Percentiles rank a stretch among this genome's conserved stretches.
phyloP scores from a whole-genome alignment of 1,140 invertebrate genomes.

The Lepidotrigona ventralis region DNA sequence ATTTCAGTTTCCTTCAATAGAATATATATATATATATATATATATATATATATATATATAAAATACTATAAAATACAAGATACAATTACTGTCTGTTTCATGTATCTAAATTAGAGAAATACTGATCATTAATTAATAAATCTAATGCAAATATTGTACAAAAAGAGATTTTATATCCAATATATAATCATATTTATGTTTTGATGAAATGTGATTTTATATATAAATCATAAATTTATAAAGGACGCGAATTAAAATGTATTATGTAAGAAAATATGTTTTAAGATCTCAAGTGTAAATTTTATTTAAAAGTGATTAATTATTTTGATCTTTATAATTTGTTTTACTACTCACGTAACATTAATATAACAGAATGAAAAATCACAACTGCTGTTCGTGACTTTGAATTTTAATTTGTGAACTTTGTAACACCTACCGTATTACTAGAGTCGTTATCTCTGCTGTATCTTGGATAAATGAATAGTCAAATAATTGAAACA shows the following conservation, averaged over 20 bases:
- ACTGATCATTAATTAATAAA: background rate
- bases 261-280: background rate
- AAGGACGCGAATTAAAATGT: background rate
- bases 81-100: background rate
- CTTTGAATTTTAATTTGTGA: background rate
- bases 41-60: background rate
- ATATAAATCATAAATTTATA: background rate
- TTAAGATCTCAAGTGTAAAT: background rate
- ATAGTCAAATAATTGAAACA: background rate
- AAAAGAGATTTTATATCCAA: slow-evolving; percentile 8
- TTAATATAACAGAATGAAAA: background rate
- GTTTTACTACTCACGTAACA: background rate
- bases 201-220: background rate
- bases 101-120: slow-evolving; percentile 3
- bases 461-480: background rate
- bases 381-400: background rate
- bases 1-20: no score
- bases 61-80: background rate
- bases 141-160: slow-evolving; percentile 13
- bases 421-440: background rate
- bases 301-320: background rate
- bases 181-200: background rate
- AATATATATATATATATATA: background rate
- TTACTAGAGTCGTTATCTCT: background rate
- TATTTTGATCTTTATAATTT: background rate